Conservation (phyloP, 2,113 vertebrate species). For the Hydrolagus affinis region DNA sequence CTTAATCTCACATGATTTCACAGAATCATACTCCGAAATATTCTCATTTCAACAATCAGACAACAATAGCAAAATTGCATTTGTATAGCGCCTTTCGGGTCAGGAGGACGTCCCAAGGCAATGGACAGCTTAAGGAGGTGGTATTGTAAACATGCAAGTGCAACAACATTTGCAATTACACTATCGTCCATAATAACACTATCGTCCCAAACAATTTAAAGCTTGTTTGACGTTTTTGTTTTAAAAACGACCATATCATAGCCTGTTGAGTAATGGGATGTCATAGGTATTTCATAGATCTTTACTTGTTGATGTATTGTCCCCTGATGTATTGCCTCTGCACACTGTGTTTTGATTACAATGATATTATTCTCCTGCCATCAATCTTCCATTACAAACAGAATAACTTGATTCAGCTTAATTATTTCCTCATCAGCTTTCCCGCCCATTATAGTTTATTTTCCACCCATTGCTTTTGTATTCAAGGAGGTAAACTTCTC, state of each 20-base stretch:
- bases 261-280: neutral
- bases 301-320: neutral
- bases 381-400: constrained; percentile 16
- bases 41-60: neutral
- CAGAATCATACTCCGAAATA: neutral
- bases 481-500: constrained; percentile 15
- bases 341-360: neutral
- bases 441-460: neutral
- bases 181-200: neutral
- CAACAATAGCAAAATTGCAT: no score
- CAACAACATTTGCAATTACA: no score
- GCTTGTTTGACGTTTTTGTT: neutral
- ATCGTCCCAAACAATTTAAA: constrained; percentile 7
- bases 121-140: no score
- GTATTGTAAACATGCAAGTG: no score
- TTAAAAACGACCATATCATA: neutral
- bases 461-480: constrained; percentile 6
- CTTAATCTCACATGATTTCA: neutral
- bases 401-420: constrained; percentile 19
- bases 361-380: neutral
- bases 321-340: neutral
- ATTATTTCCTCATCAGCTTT: constrained; percentile 5
- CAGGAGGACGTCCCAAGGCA: no score
- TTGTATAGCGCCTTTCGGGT: no score
- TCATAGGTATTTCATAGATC: neutral